Percentiles rank a stretch among this genome's conserved stretches.
phyloP scores from a whole-genome alignment of 2,113 vertebrate species.

The Colaptes auratus region DNA sequence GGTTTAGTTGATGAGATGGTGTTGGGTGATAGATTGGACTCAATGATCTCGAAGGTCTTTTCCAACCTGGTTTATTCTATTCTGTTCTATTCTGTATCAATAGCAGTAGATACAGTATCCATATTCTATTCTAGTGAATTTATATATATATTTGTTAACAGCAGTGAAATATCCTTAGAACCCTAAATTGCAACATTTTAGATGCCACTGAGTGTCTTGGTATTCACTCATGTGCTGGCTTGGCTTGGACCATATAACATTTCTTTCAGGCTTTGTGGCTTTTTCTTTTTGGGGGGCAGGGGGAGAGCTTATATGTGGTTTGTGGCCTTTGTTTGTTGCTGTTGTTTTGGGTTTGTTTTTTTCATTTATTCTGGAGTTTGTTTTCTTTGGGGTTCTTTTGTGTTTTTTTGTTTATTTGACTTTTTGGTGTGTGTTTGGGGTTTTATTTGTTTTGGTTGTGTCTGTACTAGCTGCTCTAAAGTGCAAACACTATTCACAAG shows the following conservation, averaged over 20 bases:
- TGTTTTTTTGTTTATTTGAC: too few relatives aligned
- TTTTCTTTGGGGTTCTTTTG: too few relatives aligned
- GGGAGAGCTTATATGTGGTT: too few relatives aligned
- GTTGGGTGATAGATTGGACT: too few relatives aligned
- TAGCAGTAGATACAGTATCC: not conserved
- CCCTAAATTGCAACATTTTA: not conserved
- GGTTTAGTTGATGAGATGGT: too few relatives aligned
- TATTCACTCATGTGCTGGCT: not conserved
- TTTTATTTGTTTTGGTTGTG: not conserved
- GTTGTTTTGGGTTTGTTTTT: too few relatives aligned
- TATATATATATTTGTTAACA: not conserved
- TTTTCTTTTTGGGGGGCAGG: too few relatives aligned
- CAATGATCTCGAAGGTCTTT: too few relatives aligned
- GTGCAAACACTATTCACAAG: not conserved
- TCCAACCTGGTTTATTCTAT: too few relatives aligned
- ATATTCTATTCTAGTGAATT: fast-evolving
- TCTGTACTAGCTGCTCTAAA: not conserved
- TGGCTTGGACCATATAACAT: not conserved
- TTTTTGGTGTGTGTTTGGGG: not conserved
- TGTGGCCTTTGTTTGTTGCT: not conserved
- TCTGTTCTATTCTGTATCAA: too few relatives aligned
- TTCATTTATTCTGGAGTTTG: too few relatives aligned
- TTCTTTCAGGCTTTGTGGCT: not conserved
- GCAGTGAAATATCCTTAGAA: not conserved
- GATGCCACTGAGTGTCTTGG: not conserved